Evolutionary conservation across 2,888 invertebrate species (phyloP).

Genomic region (Andrena dorsata): DNA sequence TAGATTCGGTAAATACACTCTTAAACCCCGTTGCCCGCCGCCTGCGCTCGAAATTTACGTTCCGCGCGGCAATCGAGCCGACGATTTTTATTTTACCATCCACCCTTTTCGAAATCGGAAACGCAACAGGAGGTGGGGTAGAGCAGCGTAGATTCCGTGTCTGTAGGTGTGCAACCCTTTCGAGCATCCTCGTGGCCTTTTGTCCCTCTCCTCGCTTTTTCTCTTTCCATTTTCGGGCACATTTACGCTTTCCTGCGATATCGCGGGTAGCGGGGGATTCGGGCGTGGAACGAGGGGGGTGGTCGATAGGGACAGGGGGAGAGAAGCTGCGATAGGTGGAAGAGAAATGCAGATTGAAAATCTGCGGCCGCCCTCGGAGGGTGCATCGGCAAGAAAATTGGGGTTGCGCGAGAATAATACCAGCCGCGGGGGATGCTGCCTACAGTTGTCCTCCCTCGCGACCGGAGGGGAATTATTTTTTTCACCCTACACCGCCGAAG

Average conservation of each 20-base stretch:
- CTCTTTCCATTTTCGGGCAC: slow-evolving; percentile 22
- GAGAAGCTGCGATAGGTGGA: slow-evolving; percentile 39
- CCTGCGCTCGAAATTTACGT: slow-evolving; percentile 11
- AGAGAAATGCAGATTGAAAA: slow-evolving; percentile 75
- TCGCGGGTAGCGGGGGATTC: slow-evolving; percentile 49
- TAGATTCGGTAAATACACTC: slow-evolving; percentile 50
- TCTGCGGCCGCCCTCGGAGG: slow-evolving; percentile 68
- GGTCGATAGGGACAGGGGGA: slow-evolving; percentile 9
- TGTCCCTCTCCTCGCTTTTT: background rate
- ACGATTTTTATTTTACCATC: slow-evolving; percentile 4
- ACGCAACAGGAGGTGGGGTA: background rate
- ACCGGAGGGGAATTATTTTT: slow-evolving; percentile 57
- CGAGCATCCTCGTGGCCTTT: slow-evolving; percentile 23
- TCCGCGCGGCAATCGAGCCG: background rate
- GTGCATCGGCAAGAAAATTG: slow-evolving; percentile 73
- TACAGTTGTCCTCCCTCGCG: slow-evolving; percentile 24
- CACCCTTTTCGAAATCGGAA: slow-evolving; percentile 1
- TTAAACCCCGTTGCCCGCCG: slow-evolving; percentile 13
- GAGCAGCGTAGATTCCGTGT: background rate
- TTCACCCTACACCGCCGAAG: slow-evolving; percentile 58
- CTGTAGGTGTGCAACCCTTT: background rate
- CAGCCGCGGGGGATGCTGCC: slow-evolving; percentile 57
- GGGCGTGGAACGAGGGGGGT: slow-evolving; percentile 6
- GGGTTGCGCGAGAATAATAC: slow-evolving; percentile 71
- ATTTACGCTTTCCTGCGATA: slow-evolving; percentile 41